Conservation (phyloP, 2,888 invertebrate genomes). For the Cephalotes varians region DNA sequence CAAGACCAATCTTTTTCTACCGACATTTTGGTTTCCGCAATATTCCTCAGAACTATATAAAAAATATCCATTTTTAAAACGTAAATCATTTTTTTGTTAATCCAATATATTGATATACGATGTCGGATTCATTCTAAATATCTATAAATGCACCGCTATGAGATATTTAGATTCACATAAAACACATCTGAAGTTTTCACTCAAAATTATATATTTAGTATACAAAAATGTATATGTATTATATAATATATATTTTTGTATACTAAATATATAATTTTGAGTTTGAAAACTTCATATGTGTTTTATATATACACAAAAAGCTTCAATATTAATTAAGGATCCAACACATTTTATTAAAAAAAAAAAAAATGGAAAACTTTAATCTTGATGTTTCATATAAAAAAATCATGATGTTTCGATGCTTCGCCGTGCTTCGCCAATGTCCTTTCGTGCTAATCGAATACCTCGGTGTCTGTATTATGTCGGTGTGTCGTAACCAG, state of each 20-base stretch:
- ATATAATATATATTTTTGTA: too few relatives aligned
- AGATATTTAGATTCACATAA: background rate
- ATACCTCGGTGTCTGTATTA: background rate
- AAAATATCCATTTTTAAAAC: slow-evolving; percentile 13
- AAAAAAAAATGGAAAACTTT: background rate
- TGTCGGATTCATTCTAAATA: background rate
- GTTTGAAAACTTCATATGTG: too few relatives aligned
- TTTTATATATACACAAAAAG: background rate
- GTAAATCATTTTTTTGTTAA: background rate
- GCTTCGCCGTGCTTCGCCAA: background rate
- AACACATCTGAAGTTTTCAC: background rate
- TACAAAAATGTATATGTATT: background rate
- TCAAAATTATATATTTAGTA: background rate
- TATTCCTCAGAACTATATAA: background rate
- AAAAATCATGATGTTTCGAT: background rate
- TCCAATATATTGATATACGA: background rate
- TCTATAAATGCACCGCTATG: background rate
- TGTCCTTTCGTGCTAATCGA: background rate
- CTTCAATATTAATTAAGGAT: background rate
- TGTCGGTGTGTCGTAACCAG: background rate
- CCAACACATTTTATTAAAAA: background rate
- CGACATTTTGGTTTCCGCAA: background rate
- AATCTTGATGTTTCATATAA: background rate
- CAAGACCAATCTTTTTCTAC: background rate
- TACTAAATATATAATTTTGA: too few relatives aligned